Base-by-base conservation (phyloP, 1,140 invertebrate genomes). In the Drosophila elegans region DNA sequence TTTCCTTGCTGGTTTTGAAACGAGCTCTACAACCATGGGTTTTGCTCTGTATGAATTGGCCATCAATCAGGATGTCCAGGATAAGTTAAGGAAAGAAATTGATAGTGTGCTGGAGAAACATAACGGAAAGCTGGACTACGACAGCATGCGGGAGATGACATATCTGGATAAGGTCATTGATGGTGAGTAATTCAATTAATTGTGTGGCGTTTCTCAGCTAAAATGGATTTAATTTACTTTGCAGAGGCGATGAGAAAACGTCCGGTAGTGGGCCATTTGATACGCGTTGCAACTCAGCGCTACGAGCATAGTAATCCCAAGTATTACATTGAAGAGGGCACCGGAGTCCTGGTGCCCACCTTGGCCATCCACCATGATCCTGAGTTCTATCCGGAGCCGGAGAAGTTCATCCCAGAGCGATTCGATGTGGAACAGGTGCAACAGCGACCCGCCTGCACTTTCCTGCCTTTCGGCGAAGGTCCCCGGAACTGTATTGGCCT, bases 221-320 rank as follows among this genome's bases (percentile, higher is more conserved):
- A 3, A 48, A 53, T 3, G 2, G 10, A 3, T 21, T n/a, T 12
- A 0, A 4, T 57, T 13, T 21, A 12, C 1, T 2, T 11, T 9
- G 1, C 21, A 90, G 95, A 96, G 93, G 94, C 95, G 0, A 83
- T 96, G 68, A 93, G 95, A 10, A 94, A 94, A 64, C 94, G 95
- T 85, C 95, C 96, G 39, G 93, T 95, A 0, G 86, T 95, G 46
- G 93, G 93, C 5, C 86, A 94, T n/a, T 78, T 96, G 7, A 94
- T 94, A 66, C 92, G 95, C 51, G 68, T 91, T 25, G 93, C 94
- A 38, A 94, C 72, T 2, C 53, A 75, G 49, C 29, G 34, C 88
- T 6, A 94, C 94, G 73, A 93, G 94, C 21, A 95, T 93, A 79
- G 95, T 7, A 93, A 94, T 36, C 94, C 93, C 0, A 92, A 94